Base-by-base conservation (phyloP, 2,113 vertebrate genomes). In the Jacana jacana region DNA sequence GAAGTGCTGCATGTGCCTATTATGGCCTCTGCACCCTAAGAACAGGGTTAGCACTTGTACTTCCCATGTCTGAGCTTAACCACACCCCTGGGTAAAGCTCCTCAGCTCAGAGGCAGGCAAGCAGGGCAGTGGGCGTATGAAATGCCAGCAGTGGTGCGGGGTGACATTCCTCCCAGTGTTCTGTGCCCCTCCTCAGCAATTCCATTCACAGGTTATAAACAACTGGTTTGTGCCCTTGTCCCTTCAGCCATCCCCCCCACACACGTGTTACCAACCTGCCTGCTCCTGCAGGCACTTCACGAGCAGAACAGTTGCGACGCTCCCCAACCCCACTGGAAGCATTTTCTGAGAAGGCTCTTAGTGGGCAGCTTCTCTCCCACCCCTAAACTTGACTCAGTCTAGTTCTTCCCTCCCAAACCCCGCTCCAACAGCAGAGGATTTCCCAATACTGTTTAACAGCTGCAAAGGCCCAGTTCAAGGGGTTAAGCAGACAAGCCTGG, bases 211-310 rank as follows among this genome's bases (percentile, higher is more conserved):
- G 66, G 31, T 69, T 78, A 78, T 68, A 81, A 55, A 61, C 14
- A 44, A 63, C 39, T 14, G 12, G 6, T 78, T 63, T 40, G 33
- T 37, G 52, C 13, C 7, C 12, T 5, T 28, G 23, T 7, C 42
- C 28, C 23, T 2, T 4, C 7, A 18, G 13, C 3, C 19, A 8
- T 7, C 20, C 14, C 5, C 10, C 2, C 2, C 18, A 30, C n/a
- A 11, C 42, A 0, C 0, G 33, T 28, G 48, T 20, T n/a, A 18
- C 0, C 8, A 30, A 42, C 58, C 57, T 33, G 33, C 12, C 19
- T 82, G 52, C 31, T 65, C n/a, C 35, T 25, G 9, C 54, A 46
- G 24, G 5, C 40, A 44, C 37, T 80, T 6, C 1, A 72, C 17
- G 28, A 55, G 37, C 8, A 35, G 23, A 80, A 69, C 11, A 14